Evolutionary conservation across 1,140 invertebrate genomes (phyloP).

Genomic region (Harpegnathos saltator): DNA sequence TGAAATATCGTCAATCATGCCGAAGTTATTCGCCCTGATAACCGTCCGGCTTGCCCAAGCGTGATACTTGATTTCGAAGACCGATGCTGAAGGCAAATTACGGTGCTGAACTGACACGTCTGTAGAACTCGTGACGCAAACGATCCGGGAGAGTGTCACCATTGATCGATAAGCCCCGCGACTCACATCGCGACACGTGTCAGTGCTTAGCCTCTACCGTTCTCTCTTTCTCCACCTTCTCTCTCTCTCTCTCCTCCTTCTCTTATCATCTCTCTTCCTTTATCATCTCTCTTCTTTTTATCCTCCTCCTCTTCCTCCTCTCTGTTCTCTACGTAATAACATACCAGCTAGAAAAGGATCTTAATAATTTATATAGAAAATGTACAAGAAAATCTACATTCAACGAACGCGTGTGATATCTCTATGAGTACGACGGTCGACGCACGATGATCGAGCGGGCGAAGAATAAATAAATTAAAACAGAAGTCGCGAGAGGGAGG

Average conservation of each 20-base stretch:
- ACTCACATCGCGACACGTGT: constrained; percentile 60
- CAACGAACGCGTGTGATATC: constrained; percentile 82
- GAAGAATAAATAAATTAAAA: constrained; percentile 75
- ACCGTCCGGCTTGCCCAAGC: no score
- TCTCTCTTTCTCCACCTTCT: constrained; percentile 22
- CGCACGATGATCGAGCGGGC: constrained; percentile 65
- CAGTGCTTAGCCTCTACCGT: constrained; percentile 70
- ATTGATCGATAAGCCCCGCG: constrained; percentile 47
- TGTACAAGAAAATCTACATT: constrained; percentile 86
- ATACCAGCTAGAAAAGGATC: constrained; percentile 76
- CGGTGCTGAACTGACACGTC: no score
- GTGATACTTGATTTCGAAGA: no score
- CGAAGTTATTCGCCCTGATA: no score
- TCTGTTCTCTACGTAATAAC: constrained; percentile 45
- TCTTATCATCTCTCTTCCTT: background rate
- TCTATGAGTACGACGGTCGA: constrained; percentile 68
- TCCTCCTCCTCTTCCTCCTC: background rate
- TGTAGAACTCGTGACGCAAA: constrained; percentile 44
- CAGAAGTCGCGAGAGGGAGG: constrained; percentile 27
- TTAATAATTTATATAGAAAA: constrained; percentile 85
- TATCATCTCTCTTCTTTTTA: background rate
- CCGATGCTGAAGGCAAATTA: no score
- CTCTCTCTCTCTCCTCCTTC: background rate
- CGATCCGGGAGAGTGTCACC: constrained; percentile 46
- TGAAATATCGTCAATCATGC: no score